Evolutionary conservation across 2,888 invertebrate genomes (phyloP).

Genomic region (Globia sparganii): DNA sequence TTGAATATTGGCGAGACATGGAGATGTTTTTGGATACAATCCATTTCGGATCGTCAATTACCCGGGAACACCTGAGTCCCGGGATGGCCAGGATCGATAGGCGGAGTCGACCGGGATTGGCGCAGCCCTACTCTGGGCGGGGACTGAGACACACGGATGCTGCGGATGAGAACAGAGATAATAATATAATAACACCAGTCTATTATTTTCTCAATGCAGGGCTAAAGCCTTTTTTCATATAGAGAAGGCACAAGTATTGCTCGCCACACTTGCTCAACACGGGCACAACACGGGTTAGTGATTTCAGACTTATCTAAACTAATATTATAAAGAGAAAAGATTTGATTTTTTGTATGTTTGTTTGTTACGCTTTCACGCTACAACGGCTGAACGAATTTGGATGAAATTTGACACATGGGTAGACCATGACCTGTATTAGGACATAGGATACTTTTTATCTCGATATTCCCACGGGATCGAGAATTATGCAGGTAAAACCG

Average conservation of each 20-base stretch:
- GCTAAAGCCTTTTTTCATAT: neutral
- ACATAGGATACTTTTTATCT: neutral
- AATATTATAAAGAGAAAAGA: neutral
- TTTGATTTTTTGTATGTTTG: neutral
- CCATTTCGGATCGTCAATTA: conserved; percentile 78
- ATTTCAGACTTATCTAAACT: neutral
- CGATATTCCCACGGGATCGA: neutral
- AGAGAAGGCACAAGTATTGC: neutral
- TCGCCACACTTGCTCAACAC: neutral
- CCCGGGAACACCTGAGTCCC: conserved; percentile 82
- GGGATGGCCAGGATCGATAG: conserved; percentile 78
- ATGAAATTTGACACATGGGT: neutral
- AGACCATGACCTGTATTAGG: neutral
- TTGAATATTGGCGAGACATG: conserved; percentile 54
- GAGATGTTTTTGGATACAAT: conserved; percentile 62
- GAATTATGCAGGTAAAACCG: neutral
- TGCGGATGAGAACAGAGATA: conserved; percentile 41
- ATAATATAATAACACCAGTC: neutral
- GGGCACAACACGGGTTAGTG: neutral
- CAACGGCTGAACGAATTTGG: neutral
- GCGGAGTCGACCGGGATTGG: conserved; percentile 84
- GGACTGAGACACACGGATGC: conserved; percentile 73
- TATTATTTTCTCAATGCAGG: neutral
- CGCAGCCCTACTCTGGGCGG: conserved; percentile 72
- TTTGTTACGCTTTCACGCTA: neutral